Evolutionary conservation across 2,113 vertebrate species (phyloP).

Genomic region (Callionymus lyra): DNA sequence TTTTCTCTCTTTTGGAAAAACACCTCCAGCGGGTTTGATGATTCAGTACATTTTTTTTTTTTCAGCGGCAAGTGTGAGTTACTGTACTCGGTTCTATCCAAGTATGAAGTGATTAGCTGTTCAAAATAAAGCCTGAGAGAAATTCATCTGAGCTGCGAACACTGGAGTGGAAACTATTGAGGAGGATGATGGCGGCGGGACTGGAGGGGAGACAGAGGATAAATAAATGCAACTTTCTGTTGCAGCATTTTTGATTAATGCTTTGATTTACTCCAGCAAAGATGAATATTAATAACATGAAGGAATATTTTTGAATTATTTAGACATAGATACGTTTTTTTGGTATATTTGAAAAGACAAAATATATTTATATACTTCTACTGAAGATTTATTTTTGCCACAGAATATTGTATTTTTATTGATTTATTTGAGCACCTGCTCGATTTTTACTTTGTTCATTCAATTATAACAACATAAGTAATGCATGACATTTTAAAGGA

Average conservation of each 20-base stretch:
- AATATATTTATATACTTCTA: too few relatives aligned
- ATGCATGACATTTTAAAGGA: too few relatives aligned
- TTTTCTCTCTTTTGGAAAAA: slow-evolving; percentile 21
- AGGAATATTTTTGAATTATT: too few relatives aligned
- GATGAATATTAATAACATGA: too few relatives aligned
- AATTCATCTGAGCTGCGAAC: slow-evolving; percentile 52
- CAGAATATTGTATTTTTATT: too few relatives aligned
- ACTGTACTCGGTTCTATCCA: slow-evolving; percentile 49
- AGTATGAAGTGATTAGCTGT: slow-evolving; percentile 65
- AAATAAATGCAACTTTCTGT: slow-evolving; percentile 48
- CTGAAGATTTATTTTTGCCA: too few relatives aligned
- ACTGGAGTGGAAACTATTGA: slow-evolving; percentile 52
- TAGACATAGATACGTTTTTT: too few relatives aligned
- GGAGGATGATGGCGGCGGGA: slow-evolving; percentile 51
- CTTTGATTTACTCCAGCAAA: not conserved
- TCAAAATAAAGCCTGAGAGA: slow-evolving; percentile 57
- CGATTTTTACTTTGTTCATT: too few relatives aligned
- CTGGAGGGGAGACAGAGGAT: slow-evolving; percentile 36
- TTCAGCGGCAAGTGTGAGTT: slow-evolving; percentile 51
- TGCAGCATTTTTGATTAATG: not conserved
- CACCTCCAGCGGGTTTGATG: slow-evolving; percentile 28
- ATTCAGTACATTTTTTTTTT: slow-evolving; percentile 47
- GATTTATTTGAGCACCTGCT: too few relatives aligned
- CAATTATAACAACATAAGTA: too few relatives aligned
- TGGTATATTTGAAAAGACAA: too few relatives aligned